Evolutionary conservation across 2,113 vertebrate species (phyloP).

Genomic region (Odontophorus gujanensis): DNA sequence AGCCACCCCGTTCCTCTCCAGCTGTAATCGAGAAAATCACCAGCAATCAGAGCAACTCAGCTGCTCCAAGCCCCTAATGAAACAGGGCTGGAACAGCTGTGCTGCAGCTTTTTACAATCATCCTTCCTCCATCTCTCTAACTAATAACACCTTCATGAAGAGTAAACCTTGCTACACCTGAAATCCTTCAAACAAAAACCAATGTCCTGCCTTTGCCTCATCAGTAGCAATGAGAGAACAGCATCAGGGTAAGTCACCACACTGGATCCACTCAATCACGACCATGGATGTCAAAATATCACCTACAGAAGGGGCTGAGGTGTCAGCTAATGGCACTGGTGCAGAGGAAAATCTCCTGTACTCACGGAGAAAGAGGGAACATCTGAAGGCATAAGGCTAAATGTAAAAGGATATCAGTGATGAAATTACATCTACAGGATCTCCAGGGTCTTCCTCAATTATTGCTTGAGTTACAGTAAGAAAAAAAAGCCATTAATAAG

Average conservation of each 20-base stretch:
- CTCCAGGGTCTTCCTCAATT: neutral
- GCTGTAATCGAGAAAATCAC: conserved; percentile 46
- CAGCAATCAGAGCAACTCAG: conserved; percentile 54
- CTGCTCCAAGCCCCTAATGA: conserved; percentile 41
- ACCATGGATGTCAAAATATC: neutral
- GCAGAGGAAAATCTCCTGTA: neutral
- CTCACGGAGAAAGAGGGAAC: neutral
- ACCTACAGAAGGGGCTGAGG: neutral
- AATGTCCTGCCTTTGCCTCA: neutral
- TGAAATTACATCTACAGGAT: neutral
- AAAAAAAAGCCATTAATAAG: neutral
- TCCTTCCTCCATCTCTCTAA: conserved; percentile 49
- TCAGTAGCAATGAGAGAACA: neutral
- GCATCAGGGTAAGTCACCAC: neutral
- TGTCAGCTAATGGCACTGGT: neutral
- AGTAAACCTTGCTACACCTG: conserved; percentile 9
- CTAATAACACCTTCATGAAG: neutral
- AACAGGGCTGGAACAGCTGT: conserved; percentile 62
- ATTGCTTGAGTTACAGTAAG: neutral
- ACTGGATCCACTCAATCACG: neutral
- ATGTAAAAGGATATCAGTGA: neutral
- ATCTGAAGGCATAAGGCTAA: neutral
- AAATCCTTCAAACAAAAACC: neutral
- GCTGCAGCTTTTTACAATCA: conserved; percentile 44
- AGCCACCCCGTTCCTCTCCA: neutral